Evolutionary conservation across 2,888 invertebrate genomes (phyloP), one percentile per base, ranked within the genome.

Genomic region (Zaprionus lineosus): DNA sequence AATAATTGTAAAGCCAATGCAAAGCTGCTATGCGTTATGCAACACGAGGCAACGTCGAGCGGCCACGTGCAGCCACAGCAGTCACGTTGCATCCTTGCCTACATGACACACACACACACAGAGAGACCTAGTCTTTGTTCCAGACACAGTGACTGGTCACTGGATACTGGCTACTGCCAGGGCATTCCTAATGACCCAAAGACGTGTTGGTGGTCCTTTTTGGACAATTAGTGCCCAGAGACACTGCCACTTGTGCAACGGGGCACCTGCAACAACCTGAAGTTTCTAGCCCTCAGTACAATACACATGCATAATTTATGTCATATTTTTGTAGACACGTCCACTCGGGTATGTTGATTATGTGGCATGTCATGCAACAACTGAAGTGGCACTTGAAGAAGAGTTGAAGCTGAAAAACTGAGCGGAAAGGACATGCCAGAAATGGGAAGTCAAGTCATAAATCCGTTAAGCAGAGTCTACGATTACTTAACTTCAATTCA

Each of bases 61-160:
- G 51, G 33, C 57, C 84, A 84, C 83, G 79, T 84, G 77, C 75
- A 67, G 48, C 75, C 52, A 43, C 56, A 62, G 78, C 85, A 79
- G 78, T 85, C 84, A 79, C 85, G 78, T 79, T 79, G 78, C 78
- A 83, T 58, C 74, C 56, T 85, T 78, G 83, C 85, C 78, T 60
- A 15, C 50, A 59, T 52, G 70, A 21, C 57, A 61, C 52, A 50
- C 41, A 31, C 50, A 26, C 9, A 34, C 18, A 31, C 18, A 39
- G 9, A 26, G 21, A 34, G 7, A 28, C 18, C 40, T 9, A 29
- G 19, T 8, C 18, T 12, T 3, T 3, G 9, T 1, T 19, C 24
- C 33, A 39, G 48, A 12, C 24, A 24, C 39, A 41, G 43, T 11
- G 40, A 4, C 34, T 55, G 43, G 43, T 39, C n/a, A 26, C 33